Evolutionary conservation across 2,113 vertebrate genomes (phyloP).

Genomic region (Mirounga angustirostris): DNA sequence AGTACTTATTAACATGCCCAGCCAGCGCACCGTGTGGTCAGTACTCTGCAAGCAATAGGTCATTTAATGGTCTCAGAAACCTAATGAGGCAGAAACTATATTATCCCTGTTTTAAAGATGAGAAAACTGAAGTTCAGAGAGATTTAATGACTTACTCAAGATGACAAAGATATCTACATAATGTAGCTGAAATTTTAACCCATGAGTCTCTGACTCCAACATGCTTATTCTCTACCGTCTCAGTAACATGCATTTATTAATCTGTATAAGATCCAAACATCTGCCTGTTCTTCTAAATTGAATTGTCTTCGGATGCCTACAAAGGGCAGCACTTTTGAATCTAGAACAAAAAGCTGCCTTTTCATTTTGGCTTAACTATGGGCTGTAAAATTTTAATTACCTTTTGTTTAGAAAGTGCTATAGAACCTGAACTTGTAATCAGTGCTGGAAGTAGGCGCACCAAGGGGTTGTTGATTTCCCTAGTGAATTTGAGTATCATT

Average conservation of each 20-base stretch:
- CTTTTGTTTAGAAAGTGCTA: slow-evolving; percentile 83
- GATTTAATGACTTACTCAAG: background rate
- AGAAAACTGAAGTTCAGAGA: background rate
- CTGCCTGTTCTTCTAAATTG: slow-evolving; percentile 50
- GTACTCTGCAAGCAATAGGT: background rate
- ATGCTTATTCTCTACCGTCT: background rate
- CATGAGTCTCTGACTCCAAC: background rate
- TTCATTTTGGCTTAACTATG: slow-evolving; percentile 76
- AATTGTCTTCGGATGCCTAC: slow-evolving; percentile 73
- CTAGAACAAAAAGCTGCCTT: slow-evolving; percentile 78
- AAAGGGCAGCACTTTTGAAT: slow-evolving; percentile 78
- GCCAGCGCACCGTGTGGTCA: background rate
- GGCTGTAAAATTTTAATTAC: slow-evolving; percentile 82
- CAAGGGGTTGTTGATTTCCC: slow-evolving; percentile 85
- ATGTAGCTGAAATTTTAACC: background rate
- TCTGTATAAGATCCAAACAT: slow-evolving; percentile 43
- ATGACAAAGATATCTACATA: background rate
- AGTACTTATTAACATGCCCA: background rate
- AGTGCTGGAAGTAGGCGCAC: slow-evolving; percentile 83
- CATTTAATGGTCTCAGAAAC: background rate
- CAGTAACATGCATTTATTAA: background rate
- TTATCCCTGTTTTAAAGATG: slow-evolving; percentile 28
- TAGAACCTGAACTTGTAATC: slow-evolving; percentile 81
- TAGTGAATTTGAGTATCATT: slow-evolving; percentile 83
- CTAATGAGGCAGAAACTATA: background rate